phyloP scores from a whole-genome alignment of 1,140 invertebrate species.

The Trichonephila clavipes region DNA sequence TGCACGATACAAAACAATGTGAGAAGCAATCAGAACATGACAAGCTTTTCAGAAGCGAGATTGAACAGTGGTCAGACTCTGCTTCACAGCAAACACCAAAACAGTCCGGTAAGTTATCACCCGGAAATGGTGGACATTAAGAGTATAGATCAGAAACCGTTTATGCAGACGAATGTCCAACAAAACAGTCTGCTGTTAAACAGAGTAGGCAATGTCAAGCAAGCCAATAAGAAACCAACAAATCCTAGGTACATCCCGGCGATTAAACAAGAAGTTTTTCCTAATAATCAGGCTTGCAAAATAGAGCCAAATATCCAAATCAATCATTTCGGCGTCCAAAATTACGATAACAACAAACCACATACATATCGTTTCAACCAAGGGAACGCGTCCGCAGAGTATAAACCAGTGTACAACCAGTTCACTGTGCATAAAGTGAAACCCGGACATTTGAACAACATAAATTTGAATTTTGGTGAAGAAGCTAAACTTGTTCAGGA shows the following conservation, averaged over 20 bases:
- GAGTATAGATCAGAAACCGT: neutral
- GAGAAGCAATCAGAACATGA: neutral
- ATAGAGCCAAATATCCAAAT: neutral
- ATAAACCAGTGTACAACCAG: neutral
- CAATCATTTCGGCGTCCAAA: neutral
- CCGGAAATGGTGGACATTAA: neutral
- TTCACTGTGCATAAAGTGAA: slow-evolving; percentile 12
- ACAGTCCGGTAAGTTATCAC: neutral
- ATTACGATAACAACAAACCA: neutral
- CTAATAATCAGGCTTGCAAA: slow-evolving; percentile 2
- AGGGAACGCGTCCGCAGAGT: neutral
- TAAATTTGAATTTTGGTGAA: slow-evolving; percentile 82
- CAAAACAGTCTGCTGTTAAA: slow-evolving; percentile 26
- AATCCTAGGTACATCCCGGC: neutral
- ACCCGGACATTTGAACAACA: neutral
- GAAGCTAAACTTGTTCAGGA: slow-evolving; percentile 91
- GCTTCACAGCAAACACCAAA: neutral
- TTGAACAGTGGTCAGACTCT: slow-evolving; percentile 1
- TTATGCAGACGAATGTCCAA: neutral
- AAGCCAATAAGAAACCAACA: slow-evolving; percentile 3
- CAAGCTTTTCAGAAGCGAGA: neutral
- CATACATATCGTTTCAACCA: slow-evolving; percentile 7
- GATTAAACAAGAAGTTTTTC: neutral
- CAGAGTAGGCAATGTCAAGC: neutral
- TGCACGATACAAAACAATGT: neutral